These are phyloP conservation scores for Thalassarche chlororhynchos DNA, from an alignment of 2,113 vertebrate genomes.

Conservation along the genomic window DNA sequence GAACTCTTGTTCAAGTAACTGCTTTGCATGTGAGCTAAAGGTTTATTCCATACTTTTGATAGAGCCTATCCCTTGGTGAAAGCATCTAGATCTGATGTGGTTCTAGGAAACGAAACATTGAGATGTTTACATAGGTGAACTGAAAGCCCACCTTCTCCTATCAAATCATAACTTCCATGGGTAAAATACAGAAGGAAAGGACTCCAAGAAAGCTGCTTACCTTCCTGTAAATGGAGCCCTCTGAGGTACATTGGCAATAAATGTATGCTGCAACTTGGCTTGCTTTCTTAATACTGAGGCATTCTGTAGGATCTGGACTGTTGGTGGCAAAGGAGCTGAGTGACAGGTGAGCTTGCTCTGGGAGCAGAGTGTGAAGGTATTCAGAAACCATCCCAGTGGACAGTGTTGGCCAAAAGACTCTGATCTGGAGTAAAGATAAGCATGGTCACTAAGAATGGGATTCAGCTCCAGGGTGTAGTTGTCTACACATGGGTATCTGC, in stretches of 20 bases:
- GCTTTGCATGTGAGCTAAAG: not conserved
- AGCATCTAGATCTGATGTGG: not conserved
- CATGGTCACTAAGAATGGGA: not conserved
- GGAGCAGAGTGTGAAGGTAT: not conserved
- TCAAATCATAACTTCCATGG: not conserved
- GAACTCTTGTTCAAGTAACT: not conserved
- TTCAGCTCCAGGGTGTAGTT: not conserved
- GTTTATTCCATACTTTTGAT: not conserved
- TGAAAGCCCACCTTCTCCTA: not conserved
- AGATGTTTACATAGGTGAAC: not conserved
- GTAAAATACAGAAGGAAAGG: slow-evolving; percentile 3
- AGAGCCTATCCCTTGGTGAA: not conserved
- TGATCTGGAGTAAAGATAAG: not conserved
- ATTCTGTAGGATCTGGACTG: not conserved
- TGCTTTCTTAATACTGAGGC: not conserved
- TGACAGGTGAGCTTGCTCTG: not conserved
- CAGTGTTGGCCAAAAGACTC: not conserved
- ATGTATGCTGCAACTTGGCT: not conserved
- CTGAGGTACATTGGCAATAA: not conserved
- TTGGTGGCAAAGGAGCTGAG: not conserved
- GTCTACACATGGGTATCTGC: not conserved
- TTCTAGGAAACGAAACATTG: not conserved
- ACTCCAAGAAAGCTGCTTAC: not conserved
- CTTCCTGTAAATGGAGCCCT: not conserved
- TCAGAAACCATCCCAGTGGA: not conserved